Base-by-base conservation (phyloP, 2,888 invertebrate genomes). In the Pandemis cinnamomeana region DNA sequence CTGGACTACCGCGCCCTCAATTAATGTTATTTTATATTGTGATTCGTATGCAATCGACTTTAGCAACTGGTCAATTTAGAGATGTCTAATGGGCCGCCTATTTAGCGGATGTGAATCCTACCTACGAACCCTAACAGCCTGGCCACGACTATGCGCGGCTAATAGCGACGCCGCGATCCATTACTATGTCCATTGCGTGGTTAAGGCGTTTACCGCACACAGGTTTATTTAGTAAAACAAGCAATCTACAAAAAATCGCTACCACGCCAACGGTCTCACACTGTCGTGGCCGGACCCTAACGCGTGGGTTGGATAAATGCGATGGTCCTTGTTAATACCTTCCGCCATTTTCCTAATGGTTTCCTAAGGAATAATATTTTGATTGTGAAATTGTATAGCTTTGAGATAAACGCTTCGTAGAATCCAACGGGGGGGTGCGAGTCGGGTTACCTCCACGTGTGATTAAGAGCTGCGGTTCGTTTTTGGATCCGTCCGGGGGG, bases 341-440 rank as follows among this genome's bases (percentile, higher is more conserved):
- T 78, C 77, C 80, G 78, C 78, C 77, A 80, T 80, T 82, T 81
- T 78, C 80, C 80, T 85, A 85, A 86, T 84, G 82, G 83, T 79
- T 78, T 78, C 75, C 76, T 71, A 72, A 75, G 78, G 78, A 78
- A 77, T 80, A 75, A 76, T 78, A 77, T 80, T 78, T 78, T 58
- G 72, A 67, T 75, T 72, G 55, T 15, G 71, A 76, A 71, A 71
- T 71, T 71, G 64, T 61, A 41, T 67, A 61, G 61, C 46, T 66
- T 67, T 70, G 53, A 20, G 53, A 66, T 69, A 70, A 66, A 55
- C 46, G 11, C 13, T 41, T 36, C 48, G 42, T 4, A 62, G 36
- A 42, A 55, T 55, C 20, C 20, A 55, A 15, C 5, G 7, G 58
- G 58, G 11, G n/a, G n/a, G n/a, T n/a, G n/a, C n/a, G n/a, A n/a